Base-by-base conservation (phyloP, 2,113 vertebrate species). In the Centropus bengalensis region DNA sequence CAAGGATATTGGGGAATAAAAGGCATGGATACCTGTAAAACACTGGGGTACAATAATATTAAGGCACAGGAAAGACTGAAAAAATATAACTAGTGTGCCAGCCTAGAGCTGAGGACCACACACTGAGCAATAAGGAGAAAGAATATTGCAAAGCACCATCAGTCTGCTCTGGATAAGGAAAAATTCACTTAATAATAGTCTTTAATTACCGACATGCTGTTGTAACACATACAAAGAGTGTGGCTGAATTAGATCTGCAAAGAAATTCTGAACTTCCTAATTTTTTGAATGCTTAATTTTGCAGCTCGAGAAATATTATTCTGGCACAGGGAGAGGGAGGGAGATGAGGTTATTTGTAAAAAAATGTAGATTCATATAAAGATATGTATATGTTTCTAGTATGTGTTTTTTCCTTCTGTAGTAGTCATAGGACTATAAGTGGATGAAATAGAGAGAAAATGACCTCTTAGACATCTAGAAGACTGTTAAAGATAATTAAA, bases 151-250 rank as follows among this genome's bases (percentile, higher is more conserved):
- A 67, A 94, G 75, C 77, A 75, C 86, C 82, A 92, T 85, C 82
- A 59, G 82, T 94, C 93, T 93, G 71, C 79, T 80, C 82, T 56
- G 84, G 64, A 74, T 80, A 86, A 93, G 63, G 63, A 86, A 68
- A 94, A 92, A 80, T 77, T 88, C 68, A 69, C 62, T 86, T 82
- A 67, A 63, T 88, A 88, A 94, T 83, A 92, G 73, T 52, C 47
- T 83, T 92, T 93, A 96, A 94, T 94, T 94, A 88, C 68, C 91
- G 82, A 51, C 60, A 81, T 60, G 64, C 76, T 96, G 68, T 88
- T 89, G 68, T 91, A 94, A 96, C 40, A 56, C 67, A 85, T 51
- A 60, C 24, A 59, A 70, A 71, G 66, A 67, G 30, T 21, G 47
- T 62, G 58, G 47, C 55, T 80, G 79, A 77, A 91, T 86, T 59